Conservation (phyloP, 2,797 vertebrate species). For the Danio albolineatus region DNA sequence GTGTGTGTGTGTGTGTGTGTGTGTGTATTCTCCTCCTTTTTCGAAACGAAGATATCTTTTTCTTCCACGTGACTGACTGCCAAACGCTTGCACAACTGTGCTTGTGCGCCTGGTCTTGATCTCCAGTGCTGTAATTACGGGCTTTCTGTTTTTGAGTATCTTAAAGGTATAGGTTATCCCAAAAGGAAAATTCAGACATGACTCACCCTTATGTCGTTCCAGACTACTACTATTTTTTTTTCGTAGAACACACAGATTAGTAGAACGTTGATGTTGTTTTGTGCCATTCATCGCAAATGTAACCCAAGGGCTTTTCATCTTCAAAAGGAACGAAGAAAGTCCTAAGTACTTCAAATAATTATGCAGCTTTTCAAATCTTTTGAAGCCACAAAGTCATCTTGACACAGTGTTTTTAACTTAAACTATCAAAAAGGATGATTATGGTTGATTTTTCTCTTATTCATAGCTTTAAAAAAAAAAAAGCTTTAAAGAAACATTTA, state of each 20-base stretch:
- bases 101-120: slow-evolving; percentile 60
- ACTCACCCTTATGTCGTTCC: neutral
- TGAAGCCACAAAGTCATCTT: neutral
- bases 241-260: neutral
- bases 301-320: neutral
- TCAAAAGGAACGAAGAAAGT: neutral
- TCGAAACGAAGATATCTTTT: slow-evolving; percentile 46
- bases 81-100: slow-evolving; percentile 71
- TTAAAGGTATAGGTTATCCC: slow-evolving; percentile 12
- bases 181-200: neutral
- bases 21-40: slow-evolving; percentile 37
- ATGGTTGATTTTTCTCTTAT: too few species aligned
- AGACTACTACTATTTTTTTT: neutral
- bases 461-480: too few species aligned
- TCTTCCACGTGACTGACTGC: slow-evolving; percentile 62
- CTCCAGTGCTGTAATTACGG: slow-evolving; percentile 62
- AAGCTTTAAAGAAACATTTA: too few species aligned
- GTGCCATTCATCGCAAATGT: neutral
- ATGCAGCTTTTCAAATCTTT: neutral
- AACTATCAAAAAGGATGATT: too few species aligned
- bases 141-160: slow-evolving; percentile 63
- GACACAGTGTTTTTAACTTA: too few species aligned
- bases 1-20: slow-evolving; percentile 12
- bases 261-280: neutral
- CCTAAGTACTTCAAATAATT: neutral